Evolutionary conservation across 2,797 vertebrate genomes (phyloP).

Genomic region (Pseudochirops corinnae): DNA sequence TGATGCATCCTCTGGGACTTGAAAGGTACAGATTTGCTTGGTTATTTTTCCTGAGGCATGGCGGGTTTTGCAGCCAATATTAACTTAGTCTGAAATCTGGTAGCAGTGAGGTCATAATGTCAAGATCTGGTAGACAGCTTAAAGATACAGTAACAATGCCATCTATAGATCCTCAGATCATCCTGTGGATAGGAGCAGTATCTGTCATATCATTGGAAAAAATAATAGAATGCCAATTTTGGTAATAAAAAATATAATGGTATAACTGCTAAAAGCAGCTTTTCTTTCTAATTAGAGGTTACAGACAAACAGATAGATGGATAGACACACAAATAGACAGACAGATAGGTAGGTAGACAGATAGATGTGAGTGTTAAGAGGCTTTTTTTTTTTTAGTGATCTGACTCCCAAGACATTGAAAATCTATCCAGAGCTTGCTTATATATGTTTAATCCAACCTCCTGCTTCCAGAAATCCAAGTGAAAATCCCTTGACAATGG

Average conservation of each 20-base stretch:
- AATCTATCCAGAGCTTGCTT: neutral
- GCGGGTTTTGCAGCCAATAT: neutral
- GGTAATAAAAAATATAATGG: neutral
- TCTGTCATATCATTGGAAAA: neutral
- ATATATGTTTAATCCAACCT: neutral
- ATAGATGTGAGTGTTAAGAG: neutral
- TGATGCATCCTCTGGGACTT: neutral
- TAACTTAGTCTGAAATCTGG: neutral
- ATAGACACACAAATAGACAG: too few species aligned
- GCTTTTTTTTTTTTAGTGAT: neutral
- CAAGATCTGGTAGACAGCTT: neutral
- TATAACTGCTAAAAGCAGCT: neutral
- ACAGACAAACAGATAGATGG: neutral
- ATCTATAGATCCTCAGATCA: neutral
- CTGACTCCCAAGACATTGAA: neutral
- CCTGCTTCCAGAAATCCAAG: neutral
- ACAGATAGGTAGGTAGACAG: neutral
- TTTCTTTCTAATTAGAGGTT: neutral
- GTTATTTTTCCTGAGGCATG: neutral
- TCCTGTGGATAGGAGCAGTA: neutral
- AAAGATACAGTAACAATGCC: neutral
- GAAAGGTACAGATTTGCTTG: neutral
- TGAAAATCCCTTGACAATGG: neutral
- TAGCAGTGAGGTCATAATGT: neutral
- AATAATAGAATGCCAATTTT: neutral